Base-by-base conservation (phyloP, 2,113 vertebrate genomes). In the Chionomys nivalis region DNA sequence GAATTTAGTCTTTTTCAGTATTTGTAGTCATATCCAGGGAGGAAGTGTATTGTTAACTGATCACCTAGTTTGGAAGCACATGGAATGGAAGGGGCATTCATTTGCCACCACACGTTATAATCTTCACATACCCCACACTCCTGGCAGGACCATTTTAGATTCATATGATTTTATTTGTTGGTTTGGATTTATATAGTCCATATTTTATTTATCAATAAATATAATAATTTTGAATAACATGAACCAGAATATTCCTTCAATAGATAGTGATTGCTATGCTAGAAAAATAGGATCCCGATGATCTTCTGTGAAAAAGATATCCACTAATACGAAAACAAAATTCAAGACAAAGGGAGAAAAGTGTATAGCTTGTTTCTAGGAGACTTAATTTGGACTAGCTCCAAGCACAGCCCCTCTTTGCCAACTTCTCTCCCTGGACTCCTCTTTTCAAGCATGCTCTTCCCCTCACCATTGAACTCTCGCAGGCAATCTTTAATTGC, bases 191-290 rank as follows among this genome's bases (percentile, higher is more conserved):
- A 89, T 83, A 42, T 5, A 86, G 10, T 92, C 39, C 47, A 82
- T 77, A n/a, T 91, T 33, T 91, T 36, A 83, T 93, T 87, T 61
- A 72, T 73, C 81, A 93, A 28, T 39, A 85, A 94, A 11, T 93
- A 63, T 52, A 78, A 63, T 36, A 83, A 83, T 70, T 55, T 44
- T 87, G 75, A 58, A 3, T n/a, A 52, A 83, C 12, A 75, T 33
- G 61, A 89, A 2, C 1, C n/a, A 44, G 21, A 87, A 94, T n/a
- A 55, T 89, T 95, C 24, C 55, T 94, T 87, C 61, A 91, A 21
- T 21, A 21, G 6, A 58, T 21, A 58, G 21, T 58, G 19, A 7
- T 58, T 58, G 58, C 58, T 58, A 58, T 0, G 19, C 19, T 58
- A 58, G 55, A 86, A 94, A 93, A 90, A 90, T 44, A 94, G 72